Evolutionary conservation across 2,113 vertebrate species (phyloP).

Genomic region (Girardinichthys multiradiatus): DNA sequence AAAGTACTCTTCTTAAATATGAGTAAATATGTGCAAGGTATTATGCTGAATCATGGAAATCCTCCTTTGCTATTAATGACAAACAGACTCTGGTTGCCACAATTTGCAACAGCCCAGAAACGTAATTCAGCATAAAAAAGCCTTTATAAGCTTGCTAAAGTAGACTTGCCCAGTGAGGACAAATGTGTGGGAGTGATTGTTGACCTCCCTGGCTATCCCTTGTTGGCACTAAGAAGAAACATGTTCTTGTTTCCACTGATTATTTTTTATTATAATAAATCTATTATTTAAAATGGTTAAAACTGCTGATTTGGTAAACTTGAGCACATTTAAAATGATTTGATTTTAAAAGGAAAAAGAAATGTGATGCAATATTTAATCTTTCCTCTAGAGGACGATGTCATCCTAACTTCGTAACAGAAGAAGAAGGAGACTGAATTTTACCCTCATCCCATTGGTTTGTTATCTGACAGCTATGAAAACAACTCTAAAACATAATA

Average conservation of each 20-base stretch:
- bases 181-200: no score
- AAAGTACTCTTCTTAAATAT: background rate
- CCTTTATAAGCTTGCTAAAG: no score
- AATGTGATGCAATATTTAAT: background rate
- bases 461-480: slow-evolving; percentile 5
- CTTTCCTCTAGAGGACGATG: slow-evolving; percentile 12
- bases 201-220: background rate
- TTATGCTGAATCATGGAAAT: no score
- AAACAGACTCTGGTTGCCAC: no score
- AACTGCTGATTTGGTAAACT: background rate
- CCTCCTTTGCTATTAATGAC: no score
- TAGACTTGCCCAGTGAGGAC: background rate
- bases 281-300: background rate
- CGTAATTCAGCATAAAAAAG: no score
- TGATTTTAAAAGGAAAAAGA: background rate
- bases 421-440: slow-evolving; percentile 26
- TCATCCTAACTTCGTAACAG: background rate
- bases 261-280: background rate
- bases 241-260: background rate
- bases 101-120: no score
- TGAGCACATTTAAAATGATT: background rate
- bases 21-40: background rate
- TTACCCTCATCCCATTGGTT: background rate
- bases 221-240: background rate
- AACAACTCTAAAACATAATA: background rate